Evolutionary conservation across 1,140 invertebrate species (phyloP).

Genomic region (Drosophila seguyi): DNA sequence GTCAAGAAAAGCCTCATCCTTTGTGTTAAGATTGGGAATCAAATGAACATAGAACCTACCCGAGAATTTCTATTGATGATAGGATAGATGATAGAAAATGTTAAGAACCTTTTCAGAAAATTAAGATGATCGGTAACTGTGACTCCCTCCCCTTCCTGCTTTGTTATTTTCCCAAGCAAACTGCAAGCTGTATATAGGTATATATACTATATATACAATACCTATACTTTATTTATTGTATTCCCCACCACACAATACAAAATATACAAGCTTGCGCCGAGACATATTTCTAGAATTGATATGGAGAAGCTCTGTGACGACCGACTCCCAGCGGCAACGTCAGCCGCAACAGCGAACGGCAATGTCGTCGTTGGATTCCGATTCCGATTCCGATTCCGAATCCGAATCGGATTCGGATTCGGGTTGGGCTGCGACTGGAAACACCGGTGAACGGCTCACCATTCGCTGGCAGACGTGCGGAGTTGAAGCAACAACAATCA

Average conservation of each 20-base stretch:
- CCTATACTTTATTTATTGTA: conserved; percentile 37
- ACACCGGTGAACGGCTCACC: conserved; percentile 58
- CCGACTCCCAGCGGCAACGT: conserved; percentile 24
- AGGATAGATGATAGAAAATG: too few relatives aligned
- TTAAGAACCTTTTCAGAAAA: conserved; percentile 28
- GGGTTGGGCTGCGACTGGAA: conserved; percentile 9
- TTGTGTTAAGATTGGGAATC: too few relatives aligned
- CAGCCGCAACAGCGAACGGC: conserved; percentile 10
- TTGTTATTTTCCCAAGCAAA: background rate
- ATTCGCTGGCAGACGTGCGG: conserved; percentile 67
- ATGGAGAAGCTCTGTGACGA: conserved; percentile 63
- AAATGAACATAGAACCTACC: too few relatives aligned
- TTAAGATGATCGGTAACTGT: conserved; percentile 21
- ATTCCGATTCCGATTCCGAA: conserved; percentile 11
- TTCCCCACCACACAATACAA: conserved; percentile 38
- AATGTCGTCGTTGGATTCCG: conserved; percentile 3
- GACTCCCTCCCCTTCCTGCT: too few relatives aligned
- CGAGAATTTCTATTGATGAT: too few relatives aligned
- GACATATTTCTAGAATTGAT: conserved; percentile 71
- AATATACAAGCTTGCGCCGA: conserved; percentile 42
- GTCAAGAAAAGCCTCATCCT: conserved; percentile 5
- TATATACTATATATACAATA: too few relatives aligned
- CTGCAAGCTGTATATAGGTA: conserved; percentile 7
- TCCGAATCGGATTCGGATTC: conserved; percentile 9
- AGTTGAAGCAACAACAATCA: conserved; percentile 54